phyloP scores from a whole-genome alignment of 2,888 invertebrate genomes.

The Ceraclea dissimilis region DNA sequence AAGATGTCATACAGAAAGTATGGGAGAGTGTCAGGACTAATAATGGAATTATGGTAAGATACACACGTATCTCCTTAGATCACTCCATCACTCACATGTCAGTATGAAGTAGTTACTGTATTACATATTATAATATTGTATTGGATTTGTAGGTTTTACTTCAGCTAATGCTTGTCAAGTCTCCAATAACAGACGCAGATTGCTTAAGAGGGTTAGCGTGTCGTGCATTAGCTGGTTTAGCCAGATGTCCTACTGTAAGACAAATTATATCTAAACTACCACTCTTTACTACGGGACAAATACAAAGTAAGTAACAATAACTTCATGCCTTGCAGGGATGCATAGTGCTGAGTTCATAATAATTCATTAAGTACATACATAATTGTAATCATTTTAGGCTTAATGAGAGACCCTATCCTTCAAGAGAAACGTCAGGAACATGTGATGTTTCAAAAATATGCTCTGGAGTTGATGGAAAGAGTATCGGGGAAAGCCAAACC shows the following conservation, averaged over 20 bases:
- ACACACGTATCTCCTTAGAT: neutral
- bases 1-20: constrained; percentile 83
- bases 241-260: constrained; percentile 84
- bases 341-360: no score
- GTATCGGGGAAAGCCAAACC: constrained; percentile 84
- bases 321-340: neutral
- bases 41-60: constrained; percentile 90
- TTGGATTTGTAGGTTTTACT: constrained; percentile 59
- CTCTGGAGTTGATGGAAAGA: constrained; percentile 79
- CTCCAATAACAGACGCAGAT: constrained; percentile 96
- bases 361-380: no score
- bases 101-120: no score
- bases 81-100: no score
- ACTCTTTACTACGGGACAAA: constrained; percentile 84
- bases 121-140: no score
- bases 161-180: constrained; percentile 82
- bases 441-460: constrained; percentile 91
- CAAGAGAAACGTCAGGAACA: constrained; percentile 96
- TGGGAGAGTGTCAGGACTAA: constrained; percentile 93
- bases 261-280: constrained; percentile 95
- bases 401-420: constrained; percentile 94
- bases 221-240: constrained; percentile 84
- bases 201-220: constrained; percentile 89
- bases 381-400: constrained; percentile 43
- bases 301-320: constrained; percentile 59